Base-by-base conservation (phyloP, 2,113 vertebrate species). In the Clarias gariepinus region DNA sequence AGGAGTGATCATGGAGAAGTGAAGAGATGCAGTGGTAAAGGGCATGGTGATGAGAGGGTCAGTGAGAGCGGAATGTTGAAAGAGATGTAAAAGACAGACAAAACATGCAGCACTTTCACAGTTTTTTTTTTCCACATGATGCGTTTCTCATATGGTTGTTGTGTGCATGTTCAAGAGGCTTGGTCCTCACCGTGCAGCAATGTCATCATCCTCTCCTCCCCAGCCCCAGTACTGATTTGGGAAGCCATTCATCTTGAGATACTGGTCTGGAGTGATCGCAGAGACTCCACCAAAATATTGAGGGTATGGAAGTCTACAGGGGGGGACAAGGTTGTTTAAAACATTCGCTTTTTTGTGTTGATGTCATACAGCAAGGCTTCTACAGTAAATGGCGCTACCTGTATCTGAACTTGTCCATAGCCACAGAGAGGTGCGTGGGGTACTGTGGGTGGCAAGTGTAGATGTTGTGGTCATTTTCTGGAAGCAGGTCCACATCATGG, bases 321-420 rank as follows among this genome's bases (percentile, higher is more conserved):
- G 33, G 61, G 47, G 33, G 73, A 82, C 1, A 83, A 64, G 12
- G 1, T 25, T 79, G 33, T 52, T 80, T 33, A 82, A 23, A 61
- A 30, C 30, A 84, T 69, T 21, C 19, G 9, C 41, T 55, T 61
- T 19, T 18, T 69, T 68, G 30, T 18, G 3, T 28, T 57, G 61
- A 66, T 68, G 21, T 66, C 18, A 23, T 79, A 55, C 15, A 23
- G 25, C n/a, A 82, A 28, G 55, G 41, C 4, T 16, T 82, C 68
- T 13, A 47, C 47, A 7, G 47, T 47, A 52, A 60, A 73, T 3
- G 79, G 1, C 3, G 55, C 71, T 91, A 96, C 98, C 96, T 97
- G 96, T 99, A 99, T 87, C 96, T 93, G 9, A 99, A 99, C 87
- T 99, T 99, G 91, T 99, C 98, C 97, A 99, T 99, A 92, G 98